phyloP scores from a whole-genome alignment of 2,797 vertebrate species.

The Xyrichtys novacula region DNA sequence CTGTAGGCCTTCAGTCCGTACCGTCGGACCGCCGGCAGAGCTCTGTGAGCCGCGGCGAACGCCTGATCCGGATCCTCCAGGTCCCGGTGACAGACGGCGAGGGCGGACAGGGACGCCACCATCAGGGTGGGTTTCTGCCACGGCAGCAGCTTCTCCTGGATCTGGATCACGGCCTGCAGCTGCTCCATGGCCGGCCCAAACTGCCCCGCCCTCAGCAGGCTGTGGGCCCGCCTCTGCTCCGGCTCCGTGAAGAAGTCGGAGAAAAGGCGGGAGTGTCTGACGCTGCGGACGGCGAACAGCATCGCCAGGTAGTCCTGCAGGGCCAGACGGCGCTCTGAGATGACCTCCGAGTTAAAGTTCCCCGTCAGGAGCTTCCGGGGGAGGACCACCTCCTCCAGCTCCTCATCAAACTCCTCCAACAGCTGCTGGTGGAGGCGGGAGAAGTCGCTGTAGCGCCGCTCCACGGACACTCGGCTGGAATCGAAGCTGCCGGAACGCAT shows the following conservation, averaged over 20 bases:
- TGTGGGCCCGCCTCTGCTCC: constrained; percentile 86
- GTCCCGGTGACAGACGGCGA: constrained; percentile 91
- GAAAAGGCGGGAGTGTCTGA: constrained; percentile 85
- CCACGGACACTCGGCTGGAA: constrained; percentile 83
- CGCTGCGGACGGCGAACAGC: constrained; percentile 82
- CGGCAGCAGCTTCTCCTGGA: constrained; percentile 88
- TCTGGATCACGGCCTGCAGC: constrained; percentile 80
- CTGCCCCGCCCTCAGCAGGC: constrained; percentile 89
- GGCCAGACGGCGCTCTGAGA: constrained; percentile 86
- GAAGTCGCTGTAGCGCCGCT: constrained; percentile 94
- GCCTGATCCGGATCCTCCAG: constrained; percentile 84
- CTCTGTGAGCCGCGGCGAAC: constrained; percentile 85
- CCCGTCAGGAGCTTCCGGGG: constrained; percentile 89
- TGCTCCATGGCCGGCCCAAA: constrained; percentile 84
- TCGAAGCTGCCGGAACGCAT: constrained; percentile 95
- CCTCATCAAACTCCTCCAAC: constrained; percentile 86
- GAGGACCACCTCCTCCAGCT: constrained; percentile 90
- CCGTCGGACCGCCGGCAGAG: constrained; percentile 79
- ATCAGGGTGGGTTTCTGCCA: constrained; percentile 78
- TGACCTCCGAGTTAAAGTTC: constrained; percentile 88
- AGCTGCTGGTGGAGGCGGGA: constrained; percentile 87
- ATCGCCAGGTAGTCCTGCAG: constrained; percentile 90
- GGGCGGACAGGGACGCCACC: constrained; percentile 88
- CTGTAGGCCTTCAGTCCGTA: constrained; percentile 83
- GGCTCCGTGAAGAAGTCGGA: constrained; percentile 87